Evolutionary conservation across 2,113 vertebrate genomes (phyloP).

Genomic region (Tychaedon coryphoeus): DNA sequence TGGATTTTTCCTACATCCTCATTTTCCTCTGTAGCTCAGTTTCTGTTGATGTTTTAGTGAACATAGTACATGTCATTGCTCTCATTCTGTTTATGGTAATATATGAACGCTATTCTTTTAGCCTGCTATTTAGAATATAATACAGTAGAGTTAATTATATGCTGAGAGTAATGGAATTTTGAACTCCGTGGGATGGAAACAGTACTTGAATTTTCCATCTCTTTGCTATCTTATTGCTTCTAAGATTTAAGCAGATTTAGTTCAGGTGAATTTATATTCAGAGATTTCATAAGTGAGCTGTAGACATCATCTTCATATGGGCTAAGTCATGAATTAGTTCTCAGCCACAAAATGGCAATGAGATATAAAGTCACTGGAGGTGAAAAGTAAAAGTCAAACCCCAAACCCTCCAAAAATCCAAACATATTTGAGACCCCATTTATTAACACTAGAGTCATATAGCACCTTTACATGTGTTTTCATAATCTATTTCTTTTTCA

Average conservation of each 20-base stretch:
- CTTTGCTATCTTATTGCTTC: constrained; percentile 66
- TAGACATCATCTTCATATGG: constrained; percentile 33
- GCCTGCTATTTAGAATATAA: constrained; percentile 59
- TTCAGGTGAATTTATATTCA: constrained; percentile 59
- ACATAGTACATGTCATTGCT: not conserved
- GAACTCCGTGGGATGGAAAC: constrained; percentile 60
- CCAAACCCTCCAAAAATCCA: not conserved
- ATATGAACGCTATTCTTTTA: constrained; percentile 49
- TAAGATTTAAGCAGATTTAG: constrained; percentile 61
- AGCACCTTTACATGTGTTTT: not conserved
- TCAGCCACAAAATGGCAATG: constrained; percentile 42
- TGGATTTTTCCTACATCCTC: not conserved
- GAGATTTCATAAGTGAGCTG: constrained; percentile 53
- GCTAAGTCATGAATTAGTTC: not conserved
- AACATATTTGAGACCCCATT: not conserved
- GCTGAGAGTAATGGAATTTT: constrained; percentile 65
- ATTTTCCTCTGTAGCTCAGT: constrained; percentile 4
- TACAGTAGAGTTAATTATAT: constrained; percentile 71
- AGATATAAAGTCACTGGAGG: not conserved
- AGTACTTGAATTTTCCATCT: constrained; percentile 65
- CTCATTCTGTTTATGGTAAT: constrained; percentile 64
- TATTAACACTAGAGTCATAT: not conserved
- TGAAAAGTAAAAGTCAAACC: not conserved
- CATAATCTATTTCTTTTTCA: not conserved
- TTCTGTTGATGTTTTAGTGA: constrained; percentile 30